phyloP scores from a whole-genome alignment of 2,797 vertebrate species.

The Brotogeris chrysoptera region DNA sequence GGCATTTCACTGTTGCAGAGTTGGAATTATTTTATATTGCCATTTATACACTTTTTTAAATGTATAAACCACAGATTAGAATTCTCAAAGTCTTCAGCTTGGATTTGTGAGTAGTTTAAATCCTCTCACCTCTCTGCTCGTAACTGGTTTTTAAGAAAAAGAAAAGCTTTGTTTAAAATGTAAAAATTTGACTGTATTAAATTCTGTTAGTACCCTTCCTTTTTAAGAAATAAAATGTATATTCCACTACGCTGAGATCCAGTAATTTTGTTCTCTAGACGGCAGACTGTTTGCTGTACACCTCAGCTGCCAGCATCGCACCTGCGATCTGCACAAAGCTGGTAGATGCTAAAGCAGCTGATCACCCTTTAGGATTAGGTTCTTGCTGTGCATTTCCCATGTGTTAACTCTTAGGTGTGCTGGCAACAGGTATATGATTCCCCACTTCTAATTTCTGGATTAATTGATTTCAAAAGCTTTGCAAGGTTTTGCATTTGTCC shows the following conservation, averaged over 20 bases:
- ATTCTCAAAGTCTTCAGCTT: slow-evolving; percentile 60
- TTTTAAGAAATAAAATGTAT: slow-evolving; percentile 74
- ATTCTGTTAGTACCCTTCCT: slow-evolving; percentile 68
- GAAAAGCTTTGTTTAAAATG: slow-evolving; percentile 70
- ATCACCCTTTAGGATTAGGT: background rate
- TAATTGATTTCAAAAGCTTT: background rate
- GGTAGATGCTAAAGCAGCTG: background rate
- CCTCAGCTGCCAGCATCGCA: background rate
- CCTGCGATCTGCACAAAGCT: background rate
- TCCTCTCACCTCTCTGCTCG: slow-evolving; percentile 59
- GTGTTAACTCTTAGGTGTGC: background rate
- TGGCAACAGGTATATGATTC: background rate
- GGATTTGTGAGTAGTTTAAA: slow-evolving; percentile 66
- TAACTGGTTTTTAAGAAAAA: slow-evolving; percentile 66
- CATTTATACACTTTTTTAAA: slow-evolving; percentile 69
- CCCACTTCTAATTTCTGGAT: background rate
- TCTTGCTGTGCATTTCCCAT: background rate
- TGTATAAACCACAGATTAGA: slow-evolving; percentile 64
- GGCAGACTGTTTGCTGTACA: background rate
- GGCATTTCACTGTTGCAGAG: slow-evolving; percentile 64
- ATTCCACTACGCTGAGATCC: slow-evolving; percentile 60
- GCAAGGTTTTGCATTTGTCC: background rate
- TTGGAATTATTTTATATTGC: slow-evolving; percentile 68
- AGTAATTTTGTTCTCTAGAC: slow-evolving; percentile 45
- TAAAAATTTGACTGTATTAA: slow-evolving; percentile 72